phyloP scores from a whole-genome alignment of 2,888 invertebrate genomes.

The Latheticus oryzae region DNA sequence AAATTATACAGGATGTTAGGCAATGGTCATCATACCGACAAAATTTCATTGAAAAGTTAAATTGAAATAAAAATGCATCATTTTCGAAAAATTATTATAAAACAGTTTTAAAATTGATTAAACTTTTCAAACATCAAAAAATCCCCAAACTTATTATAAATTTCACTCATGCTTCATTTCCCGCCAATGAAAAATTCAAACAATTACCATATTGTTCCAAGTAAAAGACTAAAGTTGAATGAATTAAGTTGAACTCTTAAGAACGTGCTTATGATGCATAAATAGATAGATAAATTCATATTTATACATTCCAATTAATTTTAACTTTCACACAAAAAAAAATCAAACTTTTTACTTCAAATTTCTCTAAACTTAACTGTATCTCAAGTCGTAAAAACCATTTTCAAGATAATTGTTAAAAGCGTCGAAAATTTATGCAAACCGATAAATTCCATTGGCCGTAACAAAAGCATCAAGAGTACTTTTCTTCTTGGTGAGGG shows the following conservation, averaged over 20 bases:
- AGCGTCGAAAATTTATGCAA: constrained; percentile 24
- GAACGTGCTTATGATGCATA: constrained; percentile 19
- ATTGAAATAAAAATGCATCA: too few species aligned
- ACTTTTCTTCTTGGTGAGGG: constrained; percentile 8
- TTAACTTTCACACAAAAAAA: constrained; percentile 8
- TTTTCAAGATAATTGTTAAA: constrained; percentile 13
- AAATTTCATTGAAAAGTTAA: too few species aligned
- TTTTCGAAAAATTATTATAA: too few species aligned
- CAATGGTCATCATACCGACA: too few species aligned
- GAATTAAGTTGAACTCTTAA: constrained; percentile 26
- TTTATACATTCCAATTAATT: constrained; percentile 17
- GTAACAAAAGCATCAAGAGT: constrained; percentile 14
- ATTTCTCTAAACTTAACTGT: neutral
- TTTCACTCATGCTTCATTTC: too few species aligned
- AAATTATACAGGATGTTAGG: too few species aligned
- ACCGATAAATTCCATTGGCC: constrained; percentile 21
- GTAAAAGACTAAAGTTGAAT: constrained; percentile 31
- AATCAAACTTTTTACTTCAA: neutral
- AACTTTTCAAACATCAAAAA: too few species aligned
- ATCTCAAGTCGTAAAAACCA: constrained; percentile 7
- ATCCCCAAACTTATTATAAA: too few species aligned
- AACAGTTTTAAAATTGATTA: too few species aligned
- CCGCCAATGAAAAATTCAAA: too few species aligned
- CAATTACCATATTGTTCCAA: too few species aligned
- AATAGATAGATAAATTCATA: constrained; percentile 26